A percentile compares a stretch with the other conserved stretches of the same genome.
phyloP scores from a whole-genome alignment of 1,140 invertebrate genomes.

The Cydia pomonella region DNA sequence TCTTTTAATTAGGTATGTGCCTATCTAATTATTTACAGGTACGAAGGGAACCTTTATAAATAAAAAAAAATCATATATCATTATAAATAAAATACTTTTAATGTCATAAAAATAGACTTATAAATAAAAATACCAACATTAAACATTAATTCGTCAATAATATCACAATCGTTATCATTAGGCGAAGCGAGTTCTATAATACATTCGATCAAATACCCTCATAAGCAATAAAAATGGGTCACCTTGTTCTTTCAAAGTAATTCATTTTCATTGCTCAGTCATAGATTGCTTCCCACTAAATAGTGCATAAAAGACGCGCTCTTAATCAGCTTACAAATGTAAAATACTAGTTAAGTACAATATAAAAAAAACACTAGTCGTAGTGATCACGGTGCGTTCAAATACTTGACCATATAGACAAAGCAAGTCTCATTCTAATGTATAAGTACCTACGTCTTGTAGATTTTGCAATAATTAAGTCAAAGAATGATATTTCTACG shows the following conservation, averaged over 20 bases:
- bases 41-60: background rate
- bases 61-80: conserved; percentile 41
- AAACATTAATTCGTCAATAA: conserved; percentile 51
- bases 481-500: too few relatives aligned
- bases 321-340: background rate
- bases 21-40: too few relatives aligned
- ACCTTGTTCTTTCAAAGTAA: too few relatives aligned
- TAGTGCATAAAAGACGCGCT: background rate
- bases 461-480: too few relatives aligned
- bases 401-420: too few relatives aligned
- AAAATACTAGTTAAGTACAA: too few relatives aligned
- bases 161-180: conserved; percentile 45
- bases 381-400: too few relatives aligned
- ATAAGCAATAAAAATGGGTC: too few relatives aligned
- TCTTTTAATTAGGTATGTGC: too few relatives aligned
- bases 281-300: background rate
- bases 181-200: conserved; percentile 13
- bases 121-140: conserved; percentile 27
- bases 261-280: background rate
- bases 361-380: too few relatives aligned
- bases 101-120: conserved; percentile 36
- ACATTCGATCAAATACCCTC: conserved; percentile 2
- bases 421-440: too few relatives aligned
- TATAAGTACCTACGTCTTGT: too few relatives aligned
- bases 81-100: conserved; percentile 42